A percentile compares a stretch with the other conserved stretches of the same genome.
phyloP scores from a whole-genome alignment of 2,888 invertebrate genomes.

The Cartodere bifasciata region DNA sequence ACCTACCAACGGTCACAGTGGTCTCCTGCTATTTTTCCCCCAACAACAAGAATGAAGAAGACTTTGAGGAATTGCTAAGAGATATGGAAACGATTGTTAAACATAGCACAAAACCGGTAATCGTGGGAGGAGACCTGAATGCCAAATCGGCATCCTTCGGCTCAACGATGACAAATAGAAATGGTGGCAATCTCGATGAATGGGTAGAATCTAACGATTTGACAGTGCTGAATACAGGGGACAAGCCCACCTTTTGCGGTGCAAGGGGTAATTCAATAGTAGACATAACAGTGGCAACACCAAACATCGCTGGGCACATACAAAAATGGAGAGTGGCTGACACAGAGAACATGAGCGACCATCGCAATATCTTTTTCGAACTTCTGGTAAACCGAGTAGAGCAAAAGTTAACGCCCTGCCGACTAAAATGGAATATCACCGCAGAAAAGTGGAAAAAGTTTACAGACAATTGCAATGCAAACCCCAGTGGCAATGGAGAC shows the following conservation, averaged over 20 bases:
- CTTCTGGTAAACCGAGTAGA: too few species aligned
- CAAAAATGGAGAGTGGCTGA: too few species aligned
- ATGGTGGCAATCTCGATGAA: conserved; percentile 5
- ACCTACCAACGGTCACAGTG: not conserved
- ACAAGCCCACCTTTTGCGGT: conserved; percentile 9
- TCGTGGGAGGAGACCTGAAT: conserved; percentile 5
- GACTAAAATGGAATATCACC: too few species aligned
- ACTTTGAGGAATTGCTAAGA: too few species aligned
- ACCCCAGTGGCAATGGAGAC: not conserved
- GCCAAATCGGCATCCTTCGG: conserved; percentile 7
- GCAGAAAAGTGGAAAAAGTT: too few species aligned
- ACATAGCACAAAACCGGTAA: not conserved
- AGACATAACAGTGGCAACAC: conserved; percentile 7
- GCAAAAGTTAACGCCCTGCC: too few species aligned
- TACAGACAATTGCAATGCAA: not conserved
- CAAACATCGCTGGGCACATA: too few species aligned
- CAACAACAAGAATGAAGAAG: too few species aligned
- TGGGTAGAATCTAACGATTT: conserved; percentile 4
- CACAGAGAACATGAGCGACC: too few species aligned
- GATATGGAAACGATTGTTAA: not conserved
- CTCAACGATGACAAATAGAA: conserved; percentile 2
- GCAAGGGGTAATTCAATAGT: conserved; percentile 1
- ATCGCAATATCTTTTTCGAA: too few species aligned
- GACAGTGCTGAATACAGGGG: conserved; percentile 5
- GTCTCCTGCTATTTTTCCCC: not conserved